Conservation (phyloP, 2,113 vertebrate species). For the Saguinus imperator region DNA sequence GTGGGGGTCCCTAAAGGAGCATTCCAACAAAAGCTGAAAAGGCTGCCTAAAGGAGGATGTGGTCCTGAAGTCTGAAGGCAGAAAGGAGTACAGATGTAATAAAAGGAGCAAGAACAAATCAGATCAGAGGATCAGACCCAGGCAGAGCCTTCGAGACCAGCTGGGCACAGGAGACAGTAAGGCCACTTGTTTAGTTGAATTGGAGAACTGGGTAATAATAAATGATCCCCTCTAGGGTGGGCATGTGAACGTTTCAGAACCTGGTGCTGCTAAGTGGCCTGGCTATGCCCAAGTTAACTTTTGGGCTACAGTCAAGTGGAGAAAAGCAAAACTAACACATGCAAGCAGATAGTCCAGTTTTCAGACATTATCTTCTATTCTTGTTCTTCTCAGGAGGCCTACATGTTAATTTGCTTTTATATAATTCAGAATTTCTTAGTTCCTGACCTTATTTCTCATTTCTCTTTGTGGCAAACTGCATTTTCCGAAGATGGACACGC, state of each 20-base stretch:
- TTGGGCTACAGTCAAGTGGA: not conserved
- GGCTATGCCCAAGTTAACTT: not conserved
- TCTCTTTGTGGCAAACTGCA: not conserved
- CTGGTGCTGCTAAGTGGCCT: no score
- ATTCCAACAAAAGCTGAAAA: not conserved
- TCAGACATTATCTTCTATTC: not conserved
- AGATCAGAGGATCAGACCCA: not conserved
- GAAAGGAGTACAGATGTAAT: not conserved
- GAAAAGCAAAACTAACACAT: not conserved
- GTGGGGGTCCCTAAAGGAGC: not conserved
- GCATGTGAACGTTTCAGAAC: not conserved
- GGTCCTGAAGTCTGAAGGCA: not conserved
- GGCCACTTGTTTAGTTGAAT: not conserved
- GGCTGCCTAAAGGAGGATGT: not conserved
- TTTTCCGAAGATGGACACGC: not conserved
- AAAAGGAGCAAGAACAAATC: not conserved
- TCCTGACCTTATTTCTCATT: not conserved
- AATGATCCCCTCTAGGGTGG: not conserved
- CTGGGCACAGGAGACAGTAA: rapidly evolving
- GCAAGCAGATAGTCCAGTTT: not conserved
- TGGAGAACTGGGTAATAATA: not conserved
- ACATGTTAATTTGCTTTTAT: not conserved
- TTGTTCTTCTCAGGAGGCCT: not conserved
- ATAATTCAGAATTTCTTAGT: not conserved
- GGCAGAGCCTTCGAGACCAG: not conserved